phyloP scores from a whole-genome alignment of 2,888 invertebrate genomes.

The Apoda limacodes region DNA sequence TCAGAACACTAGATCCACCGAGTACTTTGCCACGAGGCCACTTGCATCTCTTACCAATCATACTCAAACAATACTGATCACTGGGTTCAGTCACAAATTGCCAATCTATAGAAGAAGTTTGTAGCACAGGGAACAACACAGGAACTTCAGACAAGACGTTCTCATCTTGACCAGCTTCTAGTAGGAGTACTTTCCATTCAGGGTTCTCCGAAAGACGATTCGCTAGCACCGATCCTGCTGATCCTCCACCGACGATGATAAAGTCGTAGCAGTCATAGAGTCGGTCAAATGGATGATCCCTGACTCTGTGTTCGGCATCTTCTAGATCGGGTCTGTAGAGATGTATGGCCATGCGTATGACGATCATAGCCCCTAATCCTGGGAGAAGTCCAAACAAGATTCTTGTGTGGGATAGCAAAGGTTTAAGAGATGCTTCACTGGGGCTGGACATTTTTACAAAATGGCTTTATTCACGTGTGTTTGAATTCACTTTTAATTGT shows the following conservation, averaged over 20 bases:
- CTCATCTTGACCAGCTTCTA: slow-evolving; percentile 86
- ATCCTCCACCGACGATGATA: slow-evolving; percentile 84
- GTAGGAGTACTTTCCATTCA: slow-evolving; percentile 77
- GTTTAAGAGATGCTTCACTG: slow-evolving; percentile 32
- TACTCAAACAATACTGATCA: slow-evolving; percentile 74
- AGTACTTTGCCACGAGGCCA: slow-evolving; percentile 86
- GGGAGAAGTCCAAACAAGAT: slow-evolving; percentile 75
- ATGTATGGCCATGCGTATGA: slow-evolving; percentile 74
- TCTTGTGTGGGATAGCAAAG: slow-evolving; percentile 70
- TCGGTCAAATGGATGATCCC: slow-evolving; percentile 60
- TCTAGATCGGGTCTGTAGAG: slow-evolving; percentile 78
- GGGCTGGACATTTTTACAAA: slow-evolving; percentile 33
- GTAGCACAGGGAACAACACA: slow-evolving; percentile 76
- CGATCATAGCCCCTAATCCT: slow-evolving; percentile 72
- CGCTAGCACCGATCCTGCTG: slow-evolving; percentile 85
- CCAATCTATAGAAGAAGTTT: slow-evolving; percentile 84
- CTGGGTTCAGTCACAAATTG: slow-evolving; percentile 82
- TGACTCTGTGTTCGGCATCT: slow-evolving; percentile 73
- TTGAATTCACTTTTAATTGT: slow-evolving; percentile 3
- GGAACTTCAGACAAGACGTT: slow-evolving; percentile 80
- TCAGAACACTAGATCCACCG: slow-evolving; percentile 85
- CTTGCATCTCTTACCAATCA: slow-evolving; percentile 73
- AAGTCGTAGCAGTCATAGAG: slow-evolving; percentile 79
- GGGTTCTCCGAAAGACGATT: slow-evolving; percentile 81
- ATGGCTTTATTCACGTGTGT: slow-evolving; percentile 9